Base-by-base conservation (phyloP, 1,140 invertebrate species). In the Panulirus ornatus region DNA sequence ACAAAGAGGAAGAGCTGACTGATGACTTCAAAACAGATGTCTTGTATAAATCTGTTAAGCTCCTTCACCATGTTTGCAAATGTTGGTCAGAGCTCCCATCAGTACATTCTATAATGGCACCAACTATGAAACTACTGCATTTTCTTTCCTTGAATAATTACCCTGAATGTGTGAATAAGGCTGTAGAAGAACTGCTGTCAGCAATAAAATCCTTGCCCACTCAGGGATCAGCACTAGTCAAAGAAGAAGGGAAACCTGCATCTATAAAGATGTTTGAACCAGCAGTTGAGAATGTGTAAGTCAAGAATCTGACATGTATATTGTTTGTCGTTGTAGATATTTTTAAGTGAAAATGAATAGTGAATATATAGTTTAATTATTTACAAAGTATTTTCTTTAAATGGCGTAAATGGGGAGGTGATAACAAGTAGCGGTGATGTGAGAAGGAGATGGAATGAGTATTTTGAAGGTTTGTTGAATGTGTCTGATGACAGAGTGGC, bases 271-370 rank as follows among this genome's bases (percentile, higher is more conserved):
- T 91, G 83, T 79, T 76, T 78, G 89, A 91, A 36, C 88, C 83
- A 71, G 92, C 91, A 40, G 91, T 92, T 91, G 92, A 93, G 42
- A 90, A 88, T 19, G 76, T 84, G 76, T 84, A 58, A 92, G 92
- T 88, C 91, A 30, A 30, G 27, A 66, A 66, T 30, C 2, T 66
- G 22, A 22, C 30, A 22, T 9, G 11, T 22, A 58, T 58, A 22
- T 58, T 22, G n/a, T 19, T 58, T 47, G n/a, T n/a, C n/a, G n/a
- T n/a, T n/a, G n/a, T n/a, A 58, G 14, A 3, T 58, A 0, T 58
- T 58, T 8, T 1, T 22, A 19, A 58, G 19, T 5, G 19, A 0
- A 6, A 14, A 58, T 6, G 19, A 19, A 19, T 58, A 19, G 19
- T 58, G 54, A 5, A 58, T 22, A 19, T 58, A 22, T 58, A 58